phyloP scores from a whole-genome alignment of 2,888 invertebrate genomes.

The Melinaea menophilus region DNA sequence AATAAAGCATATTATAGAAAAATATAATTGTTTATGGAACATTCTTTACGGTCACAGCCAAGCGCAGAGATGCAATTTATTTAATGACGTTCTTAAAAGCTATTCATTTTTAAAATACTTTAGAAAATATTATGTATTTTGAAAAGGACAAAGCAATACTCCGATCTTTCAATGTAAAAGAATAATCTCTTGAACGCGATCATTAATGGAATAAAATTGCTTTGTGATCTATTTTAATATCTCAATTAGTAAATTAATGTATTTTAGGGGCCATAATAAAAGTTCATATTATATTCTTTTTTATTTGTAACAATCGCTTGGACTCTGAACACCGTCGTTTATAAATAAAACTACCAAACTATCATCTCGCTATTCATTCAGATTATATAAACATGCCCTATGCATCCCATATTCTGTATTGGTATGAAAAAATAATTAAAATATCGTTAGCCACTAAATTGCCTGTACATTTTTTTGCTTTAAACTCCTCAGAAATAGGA shows the following conservation, averaged over 20 bases:
- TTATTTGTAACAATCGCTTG: too few species aligned
- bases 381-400: not conserved
- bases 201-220: not conserved
- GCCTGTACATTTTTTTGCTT: conserved; percentile 14
- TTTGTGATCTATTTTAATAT: too few species aligned
- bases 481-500: conserved; percentile 23
- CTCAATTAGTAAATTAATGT: too few species aligned
- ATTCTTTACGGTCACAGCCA: conserved; percentile 5
- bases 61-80: conserved; percentile 7
- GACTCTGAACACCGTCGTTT: not conserved
- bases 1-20: not conserved
- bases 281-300: too few species aligned
- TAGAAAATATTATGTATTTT: not conserved
- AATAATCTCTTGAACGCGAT: not conserved
- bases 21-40: not conserved
- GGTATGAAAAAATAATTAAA: conserved; percentile 15
- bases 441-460: conserved; percentile 23
- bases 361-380: not conserved
- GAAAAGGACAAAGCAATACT: conserved; percentile 6
- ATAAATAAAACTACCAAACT: not conserved
- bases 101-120: not conserved
- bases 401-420: not conserved
- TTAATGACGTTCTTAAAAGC: conserved; percentile 13
- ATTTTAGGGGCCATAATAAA: too few species aligned
- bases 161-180: not conserved